A percentile compares a stretch with the other conserved stretches of the same genome.
Conservation (phyloP, 2,888 invertebrate genomes). For the Alsophila aescularia region DNA sequence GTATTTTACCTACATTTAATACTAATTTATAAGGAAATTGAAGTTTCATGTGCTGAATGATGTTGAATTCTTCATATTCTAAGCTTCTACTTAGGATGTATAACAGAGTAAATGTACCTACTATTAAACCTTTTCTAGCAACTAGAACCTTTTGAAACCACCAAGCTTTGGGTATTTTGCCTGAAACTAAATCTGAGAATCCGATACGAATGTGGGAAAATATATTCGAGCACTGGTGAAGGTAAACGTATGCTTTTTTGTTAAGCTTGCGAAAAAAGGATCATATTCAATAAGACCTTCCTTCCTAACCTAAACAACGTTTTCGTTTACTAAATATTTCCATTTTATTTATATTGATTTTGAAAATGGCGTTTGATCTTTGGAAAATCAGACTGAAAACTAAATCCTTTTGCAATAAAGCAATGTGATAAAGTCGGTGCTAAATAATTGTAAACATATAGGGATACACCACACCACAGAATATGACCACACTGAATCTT, state of each 20-base stretch:
- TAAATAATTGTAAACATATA: no score
- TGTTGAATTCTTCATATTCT: neutral
- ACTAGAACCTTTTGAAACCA: no score
- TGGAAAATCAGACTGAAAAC: no score
- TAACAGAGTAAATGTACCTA: no score
- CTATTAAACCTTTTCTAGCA: no score
- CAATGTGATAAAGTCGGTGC: no score
- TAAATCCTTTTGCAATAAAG: no score
- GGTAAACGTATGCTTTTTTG: neutral
- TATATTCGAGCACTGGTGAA: neutral
- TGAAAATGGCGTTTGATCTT: neutral
- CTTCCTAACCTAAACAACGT: neutral
- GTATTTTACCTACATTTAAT: neutral
- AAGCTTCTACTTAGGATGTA: neutral
- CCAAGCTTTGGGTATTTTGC: neutral
- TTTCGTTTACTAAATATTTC: neutral
- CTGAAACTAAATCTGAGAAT: neutral
- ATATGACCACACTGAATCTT: no score
- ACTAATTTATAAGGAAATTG: neutral
- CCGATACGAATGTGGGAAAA: neutral
- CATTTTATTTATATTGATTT: neutral
- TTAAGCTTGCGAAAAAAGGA: conserved; percentile 16
- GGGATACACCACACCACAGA: no score
- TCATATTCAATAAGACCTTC: conserved; percentile 13
- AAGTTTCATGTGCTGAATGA: neutral